phyloP scores from a whole-genome alignment of 2,888 invertebrate genomes.

The Erannis defoliaria region DNA sequence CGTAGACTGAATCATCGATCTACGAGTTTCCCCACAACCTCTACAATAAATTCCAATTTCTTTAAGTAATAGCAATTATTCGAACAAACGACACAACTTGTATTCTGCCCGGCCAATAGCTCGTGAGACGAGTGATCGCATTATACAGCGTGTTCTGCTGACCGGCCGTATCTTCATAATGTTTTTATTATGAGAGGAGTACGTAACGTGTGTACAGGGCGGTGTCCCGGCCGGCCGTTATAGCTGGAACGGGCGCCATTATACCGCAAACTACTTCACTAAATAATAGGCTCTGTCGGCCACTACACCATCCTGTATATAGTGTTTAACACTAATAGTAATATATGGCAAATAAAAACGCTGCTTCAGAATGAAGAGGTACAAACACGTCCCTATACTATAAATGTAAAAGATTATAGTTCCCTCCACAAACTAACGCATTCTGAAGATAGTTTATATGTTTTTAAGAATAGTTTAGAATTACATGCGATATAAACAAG shows the following conservation, averaged over 20 bases:
- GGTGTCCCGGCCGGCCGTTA: constrained; percentile 50
- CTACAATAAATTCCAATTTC: constrained; percentile 1
- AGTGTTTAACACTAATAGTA: constrained; percentile 42
- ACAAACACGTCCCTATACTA: constrained; percentile 17
- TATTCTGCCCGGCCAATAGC: constrained; percentile 28
- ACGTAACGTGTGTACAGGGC: constrained; percentile 34
- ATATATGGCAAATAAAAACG: constrained; percentile 40
- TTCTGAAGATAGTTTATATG: too few species aligned
- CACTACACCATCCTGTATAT: constrained; percentile 39
- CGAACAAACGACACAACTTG: constrained; percentile 18
- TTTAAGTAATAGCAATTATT: constrained; percentile 13
- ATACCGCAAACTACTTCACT: constrained; percentile 60
- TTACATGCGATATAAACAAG: too few species aligned
- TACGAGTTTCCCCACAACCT: not conserved
- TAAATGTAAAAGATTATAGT: not conserved
- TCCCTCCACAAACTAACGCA: not conserved
- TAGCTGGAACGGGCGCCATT: constrained; percentile 55
- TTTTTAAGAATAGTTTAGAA: too few species aligned
- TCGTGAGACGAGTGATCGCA: constrained; percentile 30
- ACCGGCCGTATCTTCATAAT: constrained; percentile 41
- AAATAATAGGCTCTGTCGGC: constrained; percentile 57
- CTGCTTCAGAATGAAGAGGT: constrained; percentile 28
- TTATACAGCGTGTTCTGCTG: constrained; percentile 36
- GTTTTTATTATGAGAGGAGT: constrained; percentile 45
- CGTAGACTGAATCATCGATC: too few species aligned